Conservation (phyloP, 2,888 invertebrate species). For the Embidobia sp. region DNA sequence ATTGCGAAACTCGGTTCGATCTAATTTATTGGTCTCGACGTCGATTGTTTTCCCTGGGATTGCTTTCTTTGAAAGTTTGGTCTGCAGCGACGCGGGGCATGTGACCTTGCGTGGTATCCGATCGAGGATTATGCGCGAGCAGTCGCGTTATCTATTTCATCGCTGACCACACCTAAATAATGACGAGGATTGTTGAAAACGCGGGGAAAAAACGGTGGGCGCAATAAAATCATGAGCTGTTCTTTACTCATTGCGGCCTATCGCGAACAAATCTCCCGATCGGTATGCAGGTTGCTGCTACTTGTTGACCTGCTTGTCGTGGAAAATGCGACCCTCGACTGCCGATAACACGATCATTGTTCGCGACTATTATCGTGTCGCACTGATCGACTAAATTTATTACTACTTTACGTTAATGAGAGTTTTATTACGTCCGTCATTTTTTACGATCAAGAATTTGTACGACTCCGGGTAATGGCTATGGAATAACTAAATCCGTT, state of each 20-base stretch:
- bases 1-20: conserved; percentile 11
- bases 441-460: conserved; percentile 4
- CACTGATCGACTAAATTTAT: conserved; percentile 33
- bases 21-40: conserved; percentile 19
- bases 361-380: conserved; percentile 24
- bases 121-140: conserved; percentile 35
- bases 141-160: conserved; percentile 53
- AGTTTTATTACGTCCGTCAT: conserved; percentile 39
- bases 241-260: conserved; percentile 24
- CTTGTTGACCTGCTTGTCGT: conserved; percentile 49
- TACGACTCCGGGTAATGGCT: neutral
- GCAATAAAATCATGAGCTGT: conserved; percentile 35
- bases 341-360: conserved; percentile 51
- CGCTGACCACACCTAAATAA: conserved; percentile 60
- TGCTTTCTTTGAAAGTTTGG: conserved; percentile 36
- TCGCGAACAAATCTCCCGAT: conserved; percentile 55
- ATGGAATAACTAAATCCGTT: neutral
- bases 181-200: conserved; percentile 48
- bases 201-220: conserved; percentile 14
- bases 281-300: conserved; percentile 56
- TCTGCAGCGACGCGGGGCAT: neutral
- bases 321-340: conserved; percentile 36
- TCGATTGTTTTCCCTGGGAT: conserved; percentile 17
- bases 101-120: conserved; percentile 52
- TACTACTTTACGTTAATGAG: conserved; percentile 42